Evolutionary conservation across 2,113 vertebrate species (phyloP), one percentile per base, ranked within the genome.

Genomic region (Hemichromis elongatus): DNA sequence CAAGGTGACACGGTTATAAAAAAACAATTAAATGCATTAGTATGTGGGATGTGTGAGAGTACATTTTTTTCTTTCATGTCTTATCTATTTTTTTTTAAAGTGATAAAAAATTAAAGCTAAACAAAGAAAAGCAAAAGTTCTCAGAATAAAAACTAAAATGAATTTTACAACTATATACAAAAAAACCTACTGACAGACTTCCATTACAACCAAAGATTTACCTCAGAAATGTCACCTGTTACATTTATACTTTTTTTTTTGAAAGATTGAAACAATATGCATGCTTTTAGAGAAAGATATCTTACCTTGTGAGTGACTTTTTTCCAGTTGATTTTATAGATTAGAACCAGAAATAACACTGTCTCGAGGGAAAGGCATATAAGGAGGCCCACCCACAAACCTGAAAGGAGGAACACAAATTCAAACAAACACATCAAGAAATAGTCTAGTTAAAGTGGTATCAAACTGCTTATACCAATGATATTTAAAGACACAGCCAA

Each of bases 281-380:
- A 11, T 19, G 6, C 6, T 16, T 42, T 47, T 16, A 54, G 10
- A 81, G 16, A 28, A 56, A 26, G 4, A 54, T 26, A 10, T 52
- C 81, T 9, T 87, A 98, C 98, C 97, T 98, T 95, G 5, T 95
- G 93, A 7, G 97, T 96, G 45, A 96, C 95, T 70, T 95, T 96
- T 81, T 95, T 95, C 98, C 98, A 98, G 37, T 99, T 92, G 5
- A 98, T 95, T n/a, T 87, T 96, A 70, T 95, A 89, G 86, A 98
- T 96, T 24, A 98, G 86, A 61, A 80, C 2, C 0, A 95, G 85
- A 81, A 98, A 97, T 56, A 97, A 97, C 16, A 83, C 26, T 2
- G 91, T 78, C 90, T 99, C 95, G 7, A 97, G 24, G 2, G 87
- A 9, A 9, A 93, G 68, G 61, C 96, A 97, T 14, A 96, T 9